Evolutionary conservation across 2,113 vertebrate species (phyloP).

Genomic region (Probosciger aterrimus): DNA sequence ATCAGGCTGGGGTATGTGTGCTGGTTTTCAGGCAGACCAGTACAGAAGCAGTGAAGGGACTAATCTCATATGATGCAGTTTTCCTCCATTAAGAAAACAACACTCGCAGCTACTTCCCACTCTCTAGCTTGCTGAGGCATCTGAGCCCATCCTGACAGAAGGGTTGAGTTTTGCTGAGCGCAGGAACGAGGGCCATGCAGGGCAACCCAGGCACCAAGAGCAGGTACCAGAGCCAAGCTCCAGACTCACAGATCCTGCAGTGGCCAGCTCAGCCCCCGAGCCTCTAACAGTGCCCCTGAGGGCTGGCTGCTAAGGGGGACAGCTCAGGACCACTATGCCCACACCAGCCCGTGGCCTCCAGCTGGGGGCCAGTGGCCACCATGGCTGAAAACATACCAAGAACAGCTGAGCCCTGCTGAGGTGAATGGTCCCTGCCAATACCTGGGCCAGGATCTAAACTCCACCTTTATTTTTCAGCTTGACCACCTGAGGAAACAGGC

Average conservation of each 20-base stretch:
- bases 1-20: not conserved
- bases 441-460: not conserved
- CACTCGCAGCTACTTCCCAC: not conserved
- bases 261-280: not conserved
- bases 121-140: not conserved
- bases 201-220: accelerated
- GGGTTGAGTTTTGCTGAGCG: not conserved
- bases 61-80: not conserved
- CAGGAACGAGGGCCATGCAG: not conserved
- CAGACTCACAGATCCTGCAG: accelerated
- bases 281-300: not conserved
- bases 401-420: not conserved
- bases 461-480: not conserved
- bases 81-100: not conserved
- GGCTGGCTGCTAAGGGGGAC: too few species aligned
- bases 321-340: not conserved
- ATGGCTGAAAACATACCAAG: not conserved
- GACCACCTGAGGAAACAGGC: not conserved
- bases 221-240: not conserved
- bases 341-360: not conserved
- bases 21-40: not conserved
- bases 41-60: not conserved
- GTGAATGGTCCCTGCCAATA: accelerated
- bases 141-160: not conserved
- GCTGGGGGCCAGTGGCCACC: not conserved